phyloP scores from a whole-genome alignment of 2,797 vertebrate genomes.

The Siniperca undulata region DNA sequence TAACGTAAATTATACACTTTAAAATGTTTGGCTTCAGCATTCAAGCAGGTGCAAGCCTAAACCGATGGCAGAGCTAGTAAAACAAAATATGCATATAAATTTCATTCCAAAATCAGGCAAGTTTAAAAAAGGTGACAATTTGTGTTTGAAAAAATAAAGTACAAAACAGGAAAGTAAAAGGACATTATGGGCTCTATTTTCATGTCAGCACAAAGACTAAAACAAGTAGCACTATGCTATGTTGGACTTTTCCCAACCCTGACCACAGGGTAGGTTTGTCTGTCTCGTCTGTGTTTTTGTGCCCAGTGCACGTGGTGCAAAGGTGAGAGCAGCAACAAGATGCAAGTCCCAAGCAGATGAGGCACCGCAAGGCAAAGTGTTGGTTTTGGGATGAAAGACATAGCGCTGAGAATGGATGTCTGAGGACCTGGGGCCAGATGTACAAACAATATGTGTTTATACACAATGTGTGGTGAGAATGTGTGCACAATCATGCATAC shows the following conservation, averaged over 20 bases:
- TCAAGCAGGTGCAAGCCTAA: neutral
- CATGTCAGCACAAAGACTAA: conserved; percentile 3
- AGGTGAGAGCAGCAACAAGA: neutral
- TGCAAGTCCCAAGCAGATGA: neutral
- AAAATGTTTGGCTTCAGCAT: conserved; percentile 12
- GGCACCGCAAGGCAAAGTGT: neutral
- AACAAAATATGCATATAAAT: conserved; percentile 16
- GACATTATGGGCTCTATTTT: conserved; percentile 17
- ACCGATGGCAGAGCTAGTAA: neutral
- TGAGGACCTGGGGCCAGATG: neutral
- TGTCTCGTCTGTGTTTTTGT: neutral
- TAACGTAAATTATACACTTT: neutral
- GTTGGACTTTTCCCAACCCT: neutral
- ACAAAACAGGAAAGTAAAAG: neutral
- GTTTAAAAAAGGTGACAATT: conserved; percentile 1
- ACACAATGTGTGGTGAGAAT: neutral
- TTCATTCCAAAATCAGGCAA: conserved; percentile 3
- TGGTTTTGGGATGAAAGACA: neutral
- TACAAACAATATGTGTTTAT: no score
- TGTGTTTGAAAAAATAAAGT: neutral
- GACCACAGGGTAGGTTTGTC: neutral
- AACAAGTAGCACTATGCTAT: neutral
- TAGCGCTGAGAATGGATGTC: neutral
- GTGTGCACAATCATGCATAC: neutral
- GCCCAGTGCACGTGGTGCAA: neutral